Evolutionary conservation across 2,113 vertebrate species (phyloP), one percentile per base, ranked within the genome.

Genomic region (Pongo abelii): DNA sequence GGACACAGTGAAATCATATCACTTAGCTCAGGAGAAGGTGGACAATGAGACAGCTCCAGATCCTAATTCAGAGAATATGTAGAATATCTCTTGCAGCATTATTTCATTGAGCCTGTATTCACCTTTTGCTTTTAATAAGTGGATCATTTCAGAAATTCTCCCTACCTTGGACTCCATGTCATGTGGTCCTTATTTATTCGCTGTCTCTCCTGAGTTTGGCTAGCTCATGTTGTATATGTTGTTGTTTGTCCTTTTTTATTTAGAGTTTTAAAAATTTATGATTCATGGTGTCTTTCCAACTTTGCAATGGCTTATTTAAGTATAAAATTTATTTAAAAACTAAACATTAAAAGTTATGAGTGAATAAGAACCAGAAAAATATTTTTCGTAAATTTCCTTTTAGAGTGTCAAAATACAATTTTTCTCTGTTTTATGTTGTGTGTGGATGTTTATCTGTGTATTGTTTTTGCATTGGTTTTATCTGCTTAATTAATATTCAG

Each of bases 101-200:
- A 97, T 99, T 99, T 99, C 99, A 99, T 99, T 16, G 99, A 98
- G 69, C 97, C 98, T 35, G 99, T 99, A 97, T 99, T 99, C 99
- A 99, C 99, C 98, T 99, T 99, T 98, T 99, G 99, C 84, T 99
- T 99, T 98, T 99, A 99, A 98, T 99, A 99, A 32, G 38, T 7
- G 59, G 16, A 12, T 57, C 52, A 46, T 91, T 93, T 78, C 20
- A 91, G 30, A 94, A 84, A 75, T 87, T 94, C 25, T 87, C 9
- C 30, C 35, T 91, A 38, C 35, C 13, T 32, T 3, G n/a, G 27
- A 5, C 8, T 72, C 35, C 17, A 92, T 43, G 12, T 91, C 59
- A 43, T 72, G 46, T 40, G 77, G 20, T 86, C 20, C 9, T 96
- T 30, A 22, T 40, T 74, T 86, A n/a, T 80, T 72, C 16, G 6